phyloP scores from a whole-genome alignment of 2,113 vertebrate species.

The Clinocottus analis region DNA sequence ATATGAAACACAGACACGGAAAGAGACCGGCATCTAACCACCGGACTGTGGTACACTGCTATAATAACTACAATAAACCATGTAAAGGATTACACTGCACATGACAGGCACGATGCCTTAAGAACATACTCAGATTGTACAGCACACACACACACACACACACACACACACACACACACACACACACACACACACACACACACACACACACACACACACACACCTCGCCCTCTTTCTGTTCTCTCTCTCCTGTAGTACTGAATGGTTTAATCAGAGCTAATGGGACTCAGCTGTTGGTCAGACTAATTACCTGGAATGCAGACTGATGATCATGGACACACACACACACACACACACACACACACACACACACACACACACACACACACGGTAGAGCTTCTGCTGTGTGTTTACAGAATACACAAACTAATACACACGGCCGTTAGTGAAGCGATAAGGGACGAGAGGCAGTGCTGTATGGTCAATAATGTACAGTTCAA shows the following conservation, averaged over 20 bases:
- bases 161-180: background rate
- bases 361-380: too few species aligned
- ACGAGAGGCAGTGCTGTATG: too few species aligned
- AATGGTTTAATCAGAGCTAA: constrained; percentile 81
- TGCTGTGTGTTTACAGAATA: too few species aligned
- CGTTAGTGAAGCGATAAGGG: too few species aligned
- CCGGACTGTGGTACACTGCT: background rate
- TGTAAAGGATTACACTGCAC: constrained; percentile 28
- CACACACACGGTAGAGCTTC: too few species aligned
- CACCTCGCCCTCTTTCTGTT: constrained; percentile 9
- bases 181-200: background rate
- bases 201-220: background rate
- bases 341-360: constrained; percentile 41
- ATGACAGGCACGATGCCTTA: constrained; percentile 13
- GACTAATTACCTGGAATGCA: constrained; percentile 83
- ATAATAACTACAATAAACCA: constrained; percentile 3
- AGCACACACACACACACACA: background rate
- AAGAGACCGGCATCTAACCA: background rate
- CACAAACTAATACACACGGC: too few species aligned
- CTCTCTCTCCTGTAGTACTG: constrained; percentile 52
- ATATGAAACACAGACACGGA: constrained; percentile 6
- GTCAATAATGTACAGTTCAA: too few species aligned
- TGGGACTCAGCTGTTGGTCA: constrained; percentile 82
- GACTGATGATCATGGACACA: constrained; percentile 71
- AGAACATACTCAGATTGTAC: constrained; percentile 17